Evolutionary conservation across 1,140 invertebrate genomes (phyloP).

Genomic region (Scaptomyza pallida): DNA sequence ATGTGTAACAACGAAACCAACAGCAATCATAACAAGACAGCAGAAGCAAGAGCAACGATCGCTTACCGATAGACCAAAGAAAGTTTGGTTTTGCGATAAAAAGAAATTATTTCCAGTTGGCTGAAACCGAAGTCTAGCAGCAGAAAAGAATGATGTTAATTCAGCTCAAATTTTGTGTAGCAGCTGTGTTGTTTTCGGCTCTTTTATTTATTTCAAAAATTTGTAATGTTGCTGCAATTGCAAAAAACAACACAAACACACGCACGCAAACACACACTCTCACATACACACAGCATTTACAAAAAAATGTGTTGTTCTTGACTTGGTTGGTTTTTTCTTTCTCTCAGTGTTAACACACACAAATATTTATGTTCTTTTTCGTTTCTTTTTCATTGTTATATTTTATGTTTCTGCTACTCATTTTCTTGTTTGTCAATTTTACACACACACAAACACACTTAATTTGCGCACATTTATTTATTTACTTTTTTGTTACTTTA

Average conservation of each 20-base stretch:
- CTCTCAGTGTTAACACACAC: slow-evolving; percentile 49
- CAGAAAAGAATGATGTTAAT: too few species aligned
- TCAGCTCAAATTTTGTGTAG: too few species aligned
- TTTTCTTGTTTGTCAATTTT: slow-evolving; percentile 58
- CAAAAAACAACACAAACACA: slow-evolving; percentile 21
- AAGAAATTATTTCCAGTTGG: slow-evolving; percentile 82
- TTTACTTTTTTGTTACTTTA: slow-evolving; percentile 19
- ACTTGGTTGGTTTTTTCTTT: slow-evolving; percentile 52
- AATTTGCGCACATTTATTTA: slow-evolving; percentile 65
- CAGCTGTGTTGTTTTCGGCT: slow-evolving; percentile 27
- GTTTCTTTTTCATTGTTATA: slow-evolving; percentile 31
- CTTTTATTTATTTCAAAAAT: slow-evolving; percentile 17
- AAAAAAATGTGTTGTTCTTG: slow-evolving; percentile 27
- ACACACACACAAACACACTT: slow-evolving; percentile 55
- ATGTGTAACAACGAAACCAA: slow-evolving; percentile 14
- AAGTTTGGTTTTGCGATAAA: slow-evolving; percentile 84
- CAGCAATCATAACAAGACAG: slow-evolving; percentile 34
- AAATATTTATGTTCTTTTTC: slow-evolving; percentile 42
- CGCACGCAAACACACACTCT: slow-evolving; percentile 1
- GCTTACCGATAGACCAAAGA: slow-evolving; percentile 63
- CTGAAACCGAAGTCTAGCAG: too few species aligned
- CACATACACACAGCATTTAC: slow-evolving; percentile 14
- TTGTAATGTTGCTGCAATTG: slow-evolving; percentile 37
- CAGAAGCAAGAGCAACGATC: slow-evolving; percentile 40
- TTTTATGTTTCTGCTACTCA: slow-evolving; percentile 36